Base-by-base conservation (phyloP, 2,888 invertebrate genomes). In the Erpobdella octoculata region DNA sequence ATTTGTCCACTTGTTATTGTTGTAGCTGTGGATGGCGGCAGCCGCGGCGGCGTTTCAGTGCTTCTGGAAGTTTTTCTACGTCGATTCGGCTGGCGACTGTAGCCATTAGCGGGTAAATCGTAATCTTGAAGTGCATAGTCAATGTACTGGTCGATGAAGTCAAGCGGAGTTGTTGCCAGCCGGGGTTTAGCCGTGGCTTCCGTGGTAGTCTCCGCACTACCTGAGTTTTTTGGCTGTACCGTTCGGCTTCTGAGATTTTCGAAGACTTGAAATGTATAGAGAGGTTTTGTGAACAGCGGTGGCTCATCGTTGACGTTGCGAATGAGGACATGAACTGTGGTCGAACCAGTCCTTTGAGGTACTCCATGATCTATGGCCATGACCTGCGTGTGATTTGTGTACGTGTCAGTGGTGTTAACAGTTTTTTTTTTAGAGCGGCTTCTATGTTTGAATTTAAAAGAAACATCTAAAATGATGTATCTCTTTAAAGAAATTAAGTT, bases 281-380 rank as follows among this genome's bases (percentile, higher is more conserved):
- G 12, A 1, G 28, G 64, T 18, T 70, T 65, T 9, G 38, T 33
- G 67, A 75, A 75, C 5, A 64, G 36, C 4, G 75, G 75, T n/a
- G 72, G 58, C 53, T 74, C 65, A 62, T 75, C 75, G 65, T 75
- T 73, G 37, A 71, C 64, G 61, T 53, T 48, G 4, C 28, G 48
- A 2, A 69, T 58, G 25, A 33, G 31, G 3, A 69, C 46, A 58
- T 53, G 69, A 36, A 69, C 58, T 35, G 4, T 33, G 15, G 69
- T 53, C 25, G 69, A 58, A 18, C 46, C 31, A 6, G 69, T 35
- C 12, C 46, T 35, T 18, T 28, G 33, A n/a, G 58, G 69, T 21
- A 9, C 28, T 2, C 74, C 74, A 1, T 41, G n/a, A 12, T 67
- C 71, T 6, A 59, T 46, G 48, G 58, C 69, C 35, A 36, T 15